phyloP scores from a whole-genome alignment of 30 jellyfish, hydroid and myxozoan species.

The Turritopsis dohrnii region DNA sequence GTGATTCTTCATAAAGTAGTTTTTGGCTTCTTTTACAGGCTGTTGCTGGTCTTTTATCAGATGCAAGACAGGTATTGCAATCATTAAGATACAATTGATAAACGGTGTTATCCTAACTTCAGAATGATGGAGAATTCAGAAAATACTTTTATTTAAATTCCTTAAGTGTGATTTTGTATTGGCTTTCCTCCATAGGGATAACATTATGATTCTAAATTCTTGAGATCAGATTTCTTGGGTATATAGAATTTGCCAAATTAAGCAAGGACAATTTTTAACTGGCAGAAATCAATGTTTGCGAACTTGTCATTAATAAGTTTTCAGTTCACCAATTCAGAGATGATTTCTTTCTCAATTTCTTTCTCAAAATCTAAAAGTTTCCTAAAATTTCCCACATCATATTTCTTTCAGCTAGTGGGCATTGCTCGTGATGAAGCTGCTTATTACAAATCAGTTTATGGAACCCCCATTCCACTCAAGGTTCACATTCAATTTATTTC shows the following conservation, averaged over 20 bases:
- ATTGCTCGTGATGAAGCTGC: constrained; percentile 97
- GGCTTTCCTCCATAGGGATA: not conserved
- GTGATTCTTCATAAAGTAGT: too few relatives aligned
- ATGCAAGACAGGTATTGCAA: constrained; percentile 99
- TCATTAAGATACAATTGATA: too few relatives aligned
- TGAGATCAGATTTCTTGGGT: too few relatives aligned
- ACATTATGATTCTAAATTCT: too few relatives aligned
- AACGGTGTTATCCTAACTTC: too few relatives aligned
- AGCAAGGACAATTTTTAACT: too few relatives aligned
- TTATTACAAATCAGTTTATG: constrained; percentile 79
- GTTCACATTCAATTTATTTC: constrained; percentile 7
- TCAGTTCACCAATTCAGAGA: too few relatives aligned
- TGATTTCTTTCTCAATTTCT: not conserved
- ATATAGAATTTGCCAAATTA: too few relatives aligned
- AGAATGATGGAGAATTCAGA: too few relatives aligned
- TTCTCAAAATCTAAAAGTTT: not conserved
- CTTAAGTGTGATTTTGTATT: not conserved
- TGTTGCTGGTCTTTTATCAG: constrained; percentile 90
- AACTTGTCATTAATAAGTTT: too few relatives aligned
- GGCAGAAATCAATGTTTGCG: too few relatives aligned
- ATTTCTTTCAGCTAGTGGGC: constrained; percentile 67
- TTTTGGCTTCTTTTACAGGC: constrained; percentile 42
- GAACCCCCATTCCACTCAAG: constrained; percentile 86
- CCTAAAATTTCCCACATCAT: not conserved
- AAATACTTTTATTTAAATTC: too few relatives aligned